Conservation (phyloP, 2,888 invertebrate genomes). For the Pegoplata infirma region DNA sequence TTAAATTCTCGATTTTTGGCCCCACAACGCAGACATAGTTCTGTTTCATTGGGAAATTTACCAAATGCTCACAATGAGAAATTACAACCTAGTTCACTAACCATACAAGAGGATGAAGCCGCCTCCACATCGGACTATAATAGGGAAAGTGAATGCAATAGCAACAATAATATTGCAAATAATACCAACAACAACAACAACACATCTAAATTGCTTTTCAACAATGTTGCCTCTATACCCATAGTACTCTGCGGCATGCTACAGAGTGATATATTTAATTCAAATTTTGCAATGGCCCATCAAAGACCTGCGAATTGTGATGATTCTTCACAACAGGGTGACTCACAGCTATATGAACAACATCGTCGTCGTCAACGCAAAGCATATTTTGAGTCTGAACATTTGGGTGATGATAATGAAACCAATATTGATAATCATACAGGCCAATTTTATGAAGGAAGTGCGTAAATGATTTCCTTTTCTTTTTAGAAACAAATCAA, state of each 20-base stretch:
- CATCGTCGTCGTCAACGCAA: slow-evolving; percentile 34
- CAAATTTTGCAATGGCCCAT: slow-evolving; percentile 66
- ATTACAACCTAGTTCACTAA: slow-evolving; percentile 36
- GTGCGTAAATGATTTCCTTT: slow-evolving; percentile 61
- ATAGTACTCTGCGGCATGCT: slow-evolving; percentile 79
- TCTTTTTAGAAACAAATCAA: slow-evolving; percentile 40
- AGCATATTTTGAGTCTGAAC: slow-evolving; percentile 53
- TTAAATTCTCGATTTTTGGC: slow-evolving; percentile 48
- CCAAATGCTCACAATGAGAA: slow-evolving; percentile 21
- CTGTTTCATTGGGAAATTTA: slow-evolving; percentile 55
- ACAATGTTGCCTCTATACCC: slow-evolving; percentile 77
- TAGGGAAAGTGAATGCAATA: slow-evolving; percentile 26
- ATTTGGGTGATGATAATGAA: slow-evolving; percentile 47
- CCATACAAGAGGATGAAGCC: slow-evolving; percentile 28
- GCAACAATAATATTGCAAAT: slow-evolving; percentile 19
- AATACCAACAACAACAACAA: slow-evolving; percentile 20
- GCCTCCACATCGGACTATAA: slow-evolving; percentile 36
- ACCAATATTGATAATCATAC: slow-evolving; percentile 42
- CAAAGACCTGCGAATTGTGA: slow-evolving; percentile 28
- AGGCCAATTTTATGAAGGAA: slow-evolving; percentile 55
- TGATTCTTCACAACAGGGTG: slow-evolving; percentile 11
- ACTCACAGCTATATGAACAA: slow-evolving; percentile 18
- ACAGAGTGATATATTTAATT: slow-evolving; percentile 74
- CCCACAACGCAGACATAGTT: slow-evolving; percentile 55
- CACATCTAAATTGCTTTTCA: slow-evolving; percentile 49